Evolutionary conservation across 1,140 invertebrate genomes (phyloP), one percentile per base, ranked within the genome.

Genomic region (Cydia pomonella): DNA sequence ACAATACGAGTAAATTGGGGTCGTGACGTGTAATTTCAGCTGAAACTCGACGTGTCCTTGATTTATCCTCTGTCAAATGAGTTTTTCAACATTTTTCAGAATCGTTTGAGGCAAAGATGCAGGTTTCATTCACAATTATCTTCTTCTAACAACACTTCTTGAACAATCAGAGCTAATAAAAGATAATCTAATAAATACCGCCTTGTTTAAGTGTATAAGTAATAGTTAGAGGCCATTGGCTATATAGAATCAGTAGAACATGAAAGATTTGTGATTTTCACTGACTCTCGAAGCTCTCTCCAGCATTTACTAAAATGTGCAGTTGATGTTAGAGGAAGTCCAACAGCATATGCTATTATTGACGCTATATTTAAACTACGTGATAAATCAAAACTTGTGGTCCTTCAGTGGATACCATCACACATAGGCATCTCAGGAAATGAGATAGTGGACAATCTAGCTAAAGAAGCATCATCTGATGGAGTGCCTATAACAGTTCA

Each of bases 351-450:
- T 27, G 9, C 38, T 3, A 75, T 75, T 12, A 7, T 75, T 10
- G 33, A 66, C 12, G 9, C 13, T 23, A 64, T 74, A 21, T 18
- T 41, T 3, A 53, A 71, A 44, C 53, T 44, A 18, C 16, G 13
- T 6, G 3, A 23, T 10, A 23, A 3, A 25, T 13, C 23, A 74
- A 47, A 71, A 64, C 1, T 9, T 16, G 29, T 75, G 9, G 16
- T 9, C 3, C 25, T 75, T 10, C 74, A 75, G 44, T 75, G 74
- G 74, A 53, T 75, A 18, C 73, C 73, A 41, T 74, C 73, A 2
- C 73, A 44, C n/a, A 75, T 71, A 64, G 74, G 74, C 16, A 4
- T 75, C 5, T n/a, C 16, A 13, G 74, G 74, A 7, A 75, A 75
- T 59, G 64, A 75, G 18, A 23, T 25, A 2, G 74, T 59, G 12